These are phyloP conservation scores for Chrysotoxum bicinctum DNA, from an alignment of 2,888 invertebrate genomes.

Conservation along the genomic window DNA sequence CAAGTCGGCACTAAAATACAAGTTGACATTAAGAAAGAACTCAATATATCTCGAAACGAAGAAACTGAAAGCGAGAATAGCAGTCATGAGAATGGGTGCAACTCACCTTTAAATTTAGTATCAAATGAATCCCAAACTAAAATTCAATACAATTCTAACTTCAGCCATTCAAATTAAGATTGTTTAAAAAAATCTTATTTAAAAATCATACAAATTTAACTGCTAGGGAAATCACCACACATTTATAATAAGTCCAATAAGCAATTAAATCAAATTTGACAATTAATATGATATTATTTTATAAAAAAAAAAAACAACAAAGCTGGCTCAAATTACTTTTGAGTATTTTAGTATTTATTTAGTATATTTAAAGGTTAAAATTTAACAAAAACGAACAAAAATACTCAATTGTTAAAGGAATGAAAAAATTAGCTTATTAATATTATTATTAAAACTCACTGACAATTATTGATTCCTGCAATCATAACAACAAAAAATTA, in stretches of 20 bases:
- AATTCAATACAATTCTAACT: slow-evolving; percentile 50
- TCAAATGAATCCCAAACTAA: slow-evolving; percentile 73
- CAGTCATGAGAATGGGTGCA: slow-evolving; percentile 74
- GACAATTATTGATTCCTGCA: slow-evolving; percentile 68
- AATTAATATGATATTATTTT: slow-evolving; percentile 69
- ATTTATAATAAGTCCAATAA: slow-evolving; percentile 59
- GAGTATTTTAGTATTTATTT: slow-evolving; percentile 71
- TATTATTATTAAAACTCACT: slow-evolving; percentile 43
- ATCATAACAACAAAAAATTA: slow-evolving; percentile 70
- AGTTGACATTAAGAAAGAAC: slow-evolving; percentile 55
- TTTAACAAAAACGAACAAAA: slow-evolving; percentile 46
- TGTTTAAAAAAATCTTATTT: slow-evolving; percentile 3
- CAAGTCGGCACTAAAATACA: slow-evolving; percentile 53
- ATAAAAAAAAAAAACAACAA: slow-evolving; percentile 25
- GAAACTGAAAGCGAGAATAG: slow-evolving; percentile 69
- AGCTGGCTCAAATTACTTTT: slow-evolving; percentile 63
- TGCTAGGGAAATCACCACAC: slow-evolving; percentile 46
- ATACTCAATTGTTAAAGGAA: slow-evolving; percentile 70
- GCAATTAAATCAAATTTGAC: slow-evolving; percentile 71
- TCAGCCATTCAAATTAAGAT: slow-evolving; percentile 60
- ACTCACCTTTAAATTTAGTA: slow-evolving; percentile 76
- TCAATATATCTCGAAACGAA: slow-evolving; percentile 55
- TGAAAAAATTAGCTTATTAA: slow-evolving; percentile 52
- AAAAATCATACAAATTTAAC: slow-evolving; percentile 16
- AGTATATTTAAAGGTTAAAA: slow-evolving; percentile 46